A percentile compares a stretch with the other conserved stretches of the same genome.
Evolutionary conservation across 2,113 vertebrate genomes (phyloP).

Genomic region (Carassius auratus): DNA sequence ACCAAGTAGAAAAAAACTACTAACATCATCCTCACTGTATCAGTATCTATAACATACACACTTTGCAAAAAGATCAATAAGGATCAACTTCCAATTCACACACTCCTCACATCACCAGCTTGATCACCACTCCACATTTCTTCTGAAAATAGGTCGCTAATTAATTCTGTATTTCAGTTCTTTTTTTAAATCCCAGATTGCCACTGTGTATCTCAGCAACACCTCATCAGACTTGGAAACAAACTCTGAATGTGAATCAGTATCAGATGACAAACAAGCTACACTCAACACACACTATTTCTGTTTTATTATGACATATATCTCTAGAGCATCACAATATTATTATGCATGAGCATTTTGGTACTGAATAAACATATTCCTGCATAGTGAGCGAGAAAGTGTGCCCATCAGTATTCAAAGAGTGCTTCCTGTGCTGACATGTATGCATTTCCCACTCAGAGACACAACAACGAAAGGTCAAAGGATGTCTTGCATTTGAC

Average conservation of each 20-base stretch:
- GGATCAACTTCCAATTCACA: background rate
- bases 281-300: background rate
- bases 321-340: constrained; percentile 35
- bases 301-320: constrained; percentile 25
- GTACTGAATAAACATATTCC: constrained; percentile 13
- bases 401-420: constrained; percentile 48
- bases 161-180: background rate
- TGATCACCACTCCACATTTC: background rate
- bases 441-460: constrained; percentile 42
- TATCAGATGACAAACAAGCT: constrained; percentile 24
- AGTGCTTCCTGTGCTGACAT: constrained; percentile 12
- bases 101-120: background rate
- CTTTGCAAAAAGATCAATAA: background rate
- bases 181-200: background rate
- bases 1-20: background rate
- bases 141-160: background rate
- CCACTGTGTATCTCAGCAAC: background rate
- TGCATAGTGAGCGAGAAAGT: background rate
- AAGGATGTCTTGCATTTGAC: constrained; percentile 31
- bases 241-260: constrained; percentile 30
- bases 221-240: constrained; percentile 1
- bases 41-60: background rate
- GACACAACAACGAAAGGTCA: constrained; percentile 53
- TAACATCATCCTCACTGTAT: background rate
- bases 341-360: constrained; percentile 19